A percentile compares a stretch with the other conserved stretches of the same genome.
Evolutionary conservation across 2,797 vertebrate species (phyloP).

Genomic region (Eremophila alpestris): DNA sequence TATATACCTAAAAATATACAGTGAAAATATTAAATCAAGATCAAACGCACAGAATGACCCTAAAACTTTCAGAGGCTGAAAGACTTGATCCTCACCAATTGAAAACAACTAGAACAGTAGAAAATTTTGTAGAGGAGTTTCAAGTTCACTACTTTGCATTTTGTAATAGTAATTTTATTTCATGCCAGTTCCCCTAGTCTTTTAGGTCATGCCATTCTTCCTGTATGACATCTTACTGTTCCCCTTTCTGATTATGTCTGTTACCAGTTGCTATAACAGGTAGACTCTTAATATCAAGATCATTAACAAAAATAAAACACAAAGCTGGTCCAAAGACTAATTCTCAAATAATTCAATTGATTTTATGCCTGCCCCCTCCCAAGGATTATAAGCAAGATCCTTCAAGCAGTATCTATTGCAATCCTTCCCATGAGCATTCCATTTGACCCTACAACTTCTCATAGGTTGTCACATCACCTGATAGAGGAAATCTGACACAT

Average conservation of each 20-base stretch:
- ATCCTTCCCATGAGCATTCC: neutral
- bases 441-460: conserved; percentile 29
- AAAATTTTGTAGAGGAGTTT: neutral
- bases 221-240: neutral
- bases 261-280: neutral
- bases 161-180: neutral
- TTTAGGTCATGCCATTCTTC: neutral
- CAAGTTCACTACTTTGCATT: neutral
- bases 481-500: conserved; percentile 38
- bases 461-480: conserved; percentile 31
- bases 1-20: neutral
- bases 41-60: neutral
- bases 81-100: neutral
- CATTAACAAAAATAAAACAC: neutral
- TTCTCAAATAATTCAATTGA: neutral
- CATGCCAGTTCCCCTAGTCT: neutral
- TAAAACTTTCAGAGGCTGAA: neutral
- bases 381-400: neutral
- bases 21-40: neutral
- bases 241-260: neutral
- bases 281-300: neutral
- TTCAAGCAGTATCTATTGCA: neutral
- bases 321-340: neutral
- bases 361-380: neutral
- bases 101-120: neutral